Conservation (phyloP, 2,113 vertebrate genomes). For the Neolamprologus caudopunctatus region DNA sequence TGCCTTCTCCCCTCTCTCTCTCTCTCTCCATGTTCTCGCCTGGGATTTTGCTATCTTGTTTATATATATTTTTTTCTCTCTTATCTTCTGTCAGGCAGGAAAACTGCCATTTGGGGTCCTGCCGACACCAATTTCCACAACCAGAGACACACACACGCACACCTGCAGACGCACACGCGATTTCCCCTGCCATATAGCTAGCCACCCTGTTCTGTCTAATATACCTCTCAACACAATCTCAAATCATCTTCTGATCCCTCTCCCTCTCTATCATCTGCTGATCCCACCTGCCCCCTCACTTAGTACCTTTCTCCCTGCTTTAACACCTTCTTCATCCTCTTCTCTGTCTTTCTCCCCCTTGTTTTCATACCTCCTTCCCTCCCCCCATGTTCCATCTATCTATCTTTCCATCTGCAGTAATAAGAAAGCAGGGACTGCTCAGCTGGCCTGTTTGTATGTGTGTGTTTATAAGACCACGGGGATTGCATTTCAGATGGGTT, state of each 20-base stretch:
- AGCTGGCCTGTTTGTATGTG: constrained; percentile 16
- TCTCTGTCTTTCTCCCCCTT: not conserved
- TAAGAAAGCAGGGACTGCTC: constrained; percentile 46
- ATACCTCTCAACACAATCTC: constrained; percentile 56
- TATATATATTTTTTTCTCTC: constrained; percentile 16
- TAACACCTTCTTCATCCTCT: not conserved
- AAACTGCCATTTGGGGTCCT: constrained; percentile 64
- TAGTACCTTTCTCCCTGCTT: not conserved
- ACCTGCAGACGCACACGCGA: not conserved
- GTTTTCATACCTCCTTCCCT: not conserved
- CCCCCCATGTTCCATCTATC: not conserved
- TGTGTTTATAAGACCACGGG: constrained; percentile 33
- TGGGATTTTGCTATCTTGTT: constrained; percentile 19
- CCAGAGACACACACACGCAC: not conserved
- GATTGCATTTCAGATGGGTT: constrained; percentile 59
- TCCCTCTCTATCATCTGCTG: constrained; percentile 18
- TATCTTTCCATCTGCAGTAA: constrained; percentile 47
- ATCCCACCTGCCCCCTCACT: not conserved
- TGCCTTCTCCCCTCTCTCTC: not conserved
- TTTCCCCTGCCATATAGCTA: constrained; percentile 10
- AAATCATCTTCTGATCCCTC: constrained; percentile 36
- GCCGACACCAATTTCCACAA: constrained; percentile 61
- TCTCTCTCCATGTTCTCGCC: not conserved
- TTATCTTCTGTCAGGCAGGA: constrained; percentile 61
- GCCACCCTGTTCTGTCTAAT: constrained; percentile 51